Evolutionary conservation across 2,888 invertebrate species (phyloP), one percentile per base, ranked within the genome.

Genomic region (Steinernema scapterisci): DNA sequence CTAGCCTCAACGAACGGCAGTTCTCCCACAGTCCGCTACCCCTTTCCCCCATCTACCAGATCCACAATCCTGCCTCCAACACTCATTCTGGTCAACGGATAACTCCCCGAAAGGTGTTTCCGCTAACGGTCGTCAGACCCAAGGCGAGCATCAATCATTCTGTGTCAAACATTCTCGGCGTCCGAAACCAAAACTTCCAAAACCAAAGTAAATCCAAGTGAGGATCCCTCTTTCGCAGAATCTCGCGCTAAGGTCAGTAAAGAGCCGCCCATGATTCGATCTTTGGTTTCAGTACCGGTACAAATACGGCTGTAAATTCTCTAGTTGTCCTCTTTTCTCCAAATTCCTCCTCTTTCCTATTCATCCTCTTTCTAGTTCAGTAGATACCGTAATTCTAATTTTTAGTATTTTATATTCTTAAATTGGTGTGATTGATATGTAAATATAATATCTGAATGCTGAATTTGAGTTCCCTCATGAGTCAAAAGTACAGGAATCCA

Each of bases 271-370:
- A 63, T 63, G 63, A 63, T 63, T 63, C 63, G 63, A 63, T 63
- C 63, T 63, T 63, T 63, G 63, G 63, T 63, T 63, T 21, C 63
- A 63, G 23, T 63, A 63, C 63, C 63, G 63, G 63, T 63, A 63
- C 11, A 27, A 16, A 16, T 63, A 63, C 63, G 63, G 63, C 27
- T 63, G 63, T 63, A 63, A 63, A 31, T 16, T 27, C 27, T 25
- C 63, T 63, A 63, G 63, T 63, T 19, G 16, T 27, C 19, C 63
- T 27, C 63, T 16, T 2, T 25, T 63, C 31, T 63, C 21, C 16
- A 3, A 38, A 38, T 6, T 38, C 38, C 38, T 38, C 38, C 38
- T 38, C 9, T 38, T 3, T 6, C 31, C 63, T 63, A 63, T 25
- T 63, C 63, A 16, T 54, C 31, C 31, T 21, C 38, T 11, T 63